A percentile compares a stretch with the other conserved stretches of the same genome.
These are phyloP conservation scores for Pampus argenteus DNA, from an alignment of 2,797 vertebrate species.

Conservation along the genomic window DNA sequence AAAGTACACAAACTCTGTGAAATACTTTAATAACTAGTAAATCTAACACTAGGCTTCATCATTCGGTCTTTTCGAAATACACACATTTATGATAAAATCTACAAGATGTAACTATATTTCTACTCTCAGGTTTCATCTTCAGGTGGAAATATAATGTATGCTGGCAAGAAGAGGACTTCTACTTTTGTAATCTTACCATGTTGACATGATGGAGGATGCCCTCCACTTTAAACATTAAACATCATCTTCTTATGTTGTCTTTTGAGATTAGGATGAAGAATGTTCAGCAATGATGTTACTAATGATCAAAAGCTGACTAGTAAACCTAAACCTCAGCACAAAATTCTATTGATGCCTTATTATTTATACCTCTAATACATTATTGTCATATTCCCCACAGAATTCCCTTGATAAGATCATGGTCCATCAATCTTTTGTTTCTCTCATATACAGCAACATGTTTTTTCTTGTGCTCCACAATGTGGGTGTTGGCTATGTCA, in stretches of 20 bases:
- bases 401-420: not conserved
- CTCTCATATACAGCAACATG: not conserved
- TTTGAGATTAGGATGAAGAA: slow-evolving; percentile 5
- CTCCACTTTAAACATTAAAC: slow-evolving; percentile 18
- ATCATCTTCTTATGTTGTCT: slow-evolving; percentile 37
- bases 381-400: not conserved
- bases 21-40: not conserved
- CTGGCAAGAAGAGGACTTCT: not conserved
- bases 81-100: not conserved
- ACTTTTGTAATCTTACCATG: slow-evolving; percentile 12
- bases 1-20: not conserved
- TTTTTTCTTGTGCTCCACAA: slow-evolving; percentile 2
- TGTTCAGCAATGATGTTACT: not conserved
- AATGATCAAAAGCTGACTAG: not conserved
- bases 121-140: slow-evolving; percentile 1
- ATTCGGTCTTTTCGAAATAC: not conserved
- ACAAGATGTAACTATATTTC: not conserved
- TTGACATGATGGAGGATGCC: slow-evolving; percentile 7
- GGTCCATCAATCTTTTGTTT: not conserved
- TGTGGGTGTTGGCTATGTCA: not conserved
- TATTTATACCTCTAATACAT: not conserved
- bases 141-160: not conserved
- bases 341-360: not conserved
- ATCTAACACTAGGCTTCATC: not conserved
- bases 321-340: not conserved